These are phyloP conservation scores for Drosophila lacertosa DNA, from an alignment of 1,140 invertebrate species.

Conservation along the genomic window DNA sequence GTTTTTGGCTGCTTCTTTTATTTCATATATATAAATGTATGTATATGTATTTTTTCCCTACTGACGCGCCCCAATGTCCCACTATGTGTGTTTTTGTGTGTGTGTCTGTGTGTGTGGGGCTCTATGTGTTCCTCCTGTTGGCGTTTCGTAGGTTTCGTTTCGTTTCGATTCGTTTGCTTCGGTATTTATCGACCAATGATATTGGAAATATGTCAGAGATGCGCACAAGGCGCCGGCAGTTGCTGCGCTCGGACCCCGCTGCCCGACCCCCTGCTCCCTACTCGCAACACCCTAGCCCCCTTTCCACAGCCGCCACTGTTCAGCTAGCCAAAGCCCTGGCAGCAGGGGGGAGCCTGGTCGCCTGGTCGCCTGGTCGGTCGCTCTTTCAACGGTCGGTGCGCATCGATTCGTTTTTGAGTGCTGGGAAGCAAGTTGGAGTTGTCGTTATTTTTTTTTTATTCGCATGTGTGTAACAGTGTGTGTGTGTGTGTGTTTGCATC, in stretches of 20 bases:
- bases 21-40: constrained; percentile 16
- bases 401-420: constrained; percentile 63
- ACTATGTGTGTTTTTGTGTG: constrained; percentile 30
- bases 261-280: neutral
- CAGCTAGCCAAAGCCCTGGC: constrained; percentile 15
- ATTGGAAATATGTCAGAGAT: constrained; percentile 84
- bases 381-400: constrained; percentile 45
- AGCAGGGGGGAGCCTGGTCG: constrained; percentile 1
- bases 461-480: constrained; percentile 35
- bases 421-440: constrained; percentile 40
- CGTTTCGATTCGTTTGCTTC: constrained; percentile 76
- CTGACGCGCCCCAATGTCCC: constrained; percentile 43
- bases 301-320: neutral
- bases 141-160: constrained; percentile 76
- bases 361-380: constrained; percentile 35
- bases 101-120: constrained; percentile 53
- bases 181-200: constrained; percentile 84
- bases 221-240: constrained; percentile 76
- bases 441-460: constrained; percentile 35
- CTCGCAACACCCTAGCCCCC: neutral
- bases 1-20: constrained; percentile 33
- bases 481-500: constrained; percentile 31
- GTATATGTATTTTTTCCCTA: constrained; percentile 14
- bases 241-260: constrained; percentile 60
- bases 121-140: constrained; percentile 19